Percentiles rank a stretch among this genome's conserved stretches.
phyloP scores from a whole-genome alignment of 2,113 vertebrate genomes.

The Asarcornis scutulata region DNA sequence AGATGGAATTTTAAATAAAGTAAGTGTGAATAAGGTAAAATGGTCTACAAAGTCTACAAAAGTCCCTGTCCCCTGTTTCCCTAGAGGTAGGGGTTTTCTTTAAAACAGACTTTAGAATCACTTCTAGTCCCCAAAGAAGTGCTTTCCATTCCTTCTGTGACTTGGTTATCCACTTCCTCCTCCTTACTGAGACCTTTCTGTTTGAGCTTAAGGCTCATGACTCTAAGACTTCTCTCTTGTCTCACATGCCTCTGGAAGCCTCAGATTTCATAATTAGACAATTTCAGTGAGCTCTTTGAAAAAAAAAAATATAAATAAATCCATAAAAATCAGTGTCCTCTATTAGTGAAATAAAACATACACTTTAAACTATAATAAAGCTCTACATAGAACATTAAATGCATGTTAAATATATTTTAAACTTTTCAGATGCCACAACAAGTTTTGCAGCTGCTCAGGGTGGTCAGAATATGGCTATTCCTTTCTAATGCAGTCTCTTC shows the following conservation, averaged over 20 bases:
- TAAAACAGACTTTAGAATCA: background rate
- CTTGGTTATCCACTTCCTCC: background rate
- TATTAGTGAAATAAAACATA: background rate
- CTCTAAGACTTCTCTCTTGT: background rate
- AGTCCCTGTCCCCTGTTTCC: background rate
- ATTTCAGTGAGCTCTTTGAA: background rate
- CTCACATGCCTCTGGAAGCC: background rate
- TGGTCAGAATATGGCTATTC: background rate
- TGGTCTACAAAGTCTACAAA: background rate
- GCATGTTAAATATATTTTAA: background rate
- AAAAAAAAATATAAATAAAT: background rate
- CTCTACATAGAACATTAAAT: background rate
- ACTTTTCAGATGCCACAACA: background rate
- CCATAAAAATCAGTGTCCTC: background rate
- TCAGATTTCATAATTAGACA: background rate
- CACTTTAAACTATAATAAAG: background rate
- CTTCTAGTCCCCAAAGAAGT: background rate
- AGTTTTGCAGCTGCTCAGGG: too few species aligned
- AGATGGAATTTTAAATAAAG: background rate
- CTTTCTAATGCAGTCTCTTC: background rate
- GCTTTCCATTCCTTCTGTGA: background rate
- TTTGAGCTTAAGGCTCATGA: background rate
- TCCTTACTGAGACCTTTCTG: background rate
- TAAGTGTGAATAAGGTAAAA: background rate
- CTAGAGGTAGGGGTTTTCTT: background rate